Evolutionary conservation across 2,888 invertebrate species (phyloP), one percentile per base, ranked within the genome.

Genomic region (Dryadula phaetusa): DNA sequence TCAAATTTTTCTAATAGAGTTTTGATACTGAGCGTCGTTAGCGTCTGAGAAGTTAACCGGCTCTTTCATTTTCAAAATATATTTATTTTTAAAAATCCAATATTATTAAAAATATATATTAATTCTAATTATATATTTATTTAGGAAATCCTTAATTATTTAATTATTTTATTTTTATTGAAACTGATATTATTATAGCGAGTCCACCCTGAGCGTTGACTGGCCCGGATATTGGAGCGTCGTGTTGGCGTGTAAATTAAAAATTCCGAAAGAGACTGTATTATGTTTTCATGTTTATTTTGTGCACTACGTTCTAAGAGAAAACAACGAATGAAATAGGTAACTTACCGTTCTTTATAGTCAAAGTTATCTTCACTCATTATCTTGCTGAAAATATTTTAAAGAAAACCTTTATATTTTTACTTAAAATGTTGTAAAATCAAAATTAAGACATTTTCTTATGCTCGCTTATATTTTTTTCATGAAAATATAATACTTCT

Each of bases 271-370:
- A 72, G 71, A 73, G 70, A 69, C 64, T 78, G 78, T 82, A 69
- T 71, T 75, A 83, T 84, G 83, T 82, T 82, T 84, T 82, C 78
- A 80, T 75, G 72, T 75, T 79, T 82, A 77, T 79, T 75, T 78
- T 70, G 56, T 69, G 62, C 64, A 66, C 56, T 66, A 61, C 74
- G 64, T 52, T 69, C 32, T 37, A 53, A 61, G 14, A 54, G 44
- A 71, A 63, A 71, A 66, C 56, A 61, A 61, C 63, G 40, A 62
- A 42, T 58, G 40, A 12, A 46, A 47, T 62, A 46, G 54, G 64
- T 62, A 49, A 42, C 60, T 37, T 58, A 34, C 63, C 46, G 56
- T 62, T 63, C 52, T 67, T 62, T 67, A 58, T 53, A 32, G 70
- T 65, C 72, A 72, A 73, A 71, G 72, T 56, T 69, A 69, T 68